phyloP scores from a whole-genome alignment of 2,888 invertebrate species.

The Ophion obscuratus region DNA sequence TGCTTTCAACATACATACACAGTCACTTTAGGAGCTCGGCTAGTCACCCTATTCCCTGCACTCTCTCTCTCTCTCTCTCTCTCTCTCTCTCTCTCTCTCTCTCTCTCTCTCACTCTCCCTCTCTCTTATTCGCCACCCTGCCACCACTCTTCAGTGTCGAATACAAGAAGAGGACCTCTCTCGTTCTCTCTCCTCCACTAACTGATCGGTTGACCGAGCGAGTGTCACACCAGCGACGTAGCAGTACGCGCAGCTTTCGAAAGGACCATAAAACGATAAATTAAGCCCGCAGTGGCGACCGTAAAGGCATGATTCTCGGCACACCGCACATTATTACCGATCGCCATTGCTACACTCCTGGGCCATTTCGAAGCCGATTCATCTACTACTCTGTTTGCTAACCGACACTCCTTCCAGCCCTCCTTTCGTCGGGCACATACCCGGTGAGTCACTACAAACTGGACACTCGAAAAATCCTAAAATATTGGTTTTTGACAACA shows the following conservation, averaged over 20 bases:
- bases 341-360: constrained; percentile 66
- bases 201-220: constrained; percentile 43
- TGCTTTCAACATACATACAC: background rate
- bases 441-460: no score
- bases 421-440: background rate
- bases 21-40: constrained; percentile 29
- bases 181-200: constrained; percentile 1
- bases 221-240: constrained; percentile 23
- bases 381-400: constrained; percentile 41
- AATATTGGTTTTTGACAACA: background rate
- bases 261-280: constrained; percentile 80
- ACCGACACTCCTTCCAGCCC: constrained; percentile 38
- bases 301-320: constrained; percentile 81
- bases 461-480: no score
- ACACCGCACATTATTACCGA: constrained; percentile 80
- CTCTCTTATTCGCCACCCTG: constrained; percentile 25
- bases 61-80: constrained; percentile 61
- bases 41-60: constrained; percentile 17
- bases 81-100: constrained; percentile 52
- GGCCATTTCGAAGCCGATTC: constrained; percentile 52
- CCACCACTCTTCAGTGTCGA: constrained; percentile 38
- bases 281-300: constrained; percentile 76
- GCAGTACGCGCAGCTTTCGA: constrained; percentile 69
- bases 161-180: constrained; percentile 9
- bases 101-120: constrained; percentile 37